These are phyloP conservation scores for Octopus sinensis DNA, from an alignment of 1,140 invertebrate species.

Conservation along the genomic window DNA sequence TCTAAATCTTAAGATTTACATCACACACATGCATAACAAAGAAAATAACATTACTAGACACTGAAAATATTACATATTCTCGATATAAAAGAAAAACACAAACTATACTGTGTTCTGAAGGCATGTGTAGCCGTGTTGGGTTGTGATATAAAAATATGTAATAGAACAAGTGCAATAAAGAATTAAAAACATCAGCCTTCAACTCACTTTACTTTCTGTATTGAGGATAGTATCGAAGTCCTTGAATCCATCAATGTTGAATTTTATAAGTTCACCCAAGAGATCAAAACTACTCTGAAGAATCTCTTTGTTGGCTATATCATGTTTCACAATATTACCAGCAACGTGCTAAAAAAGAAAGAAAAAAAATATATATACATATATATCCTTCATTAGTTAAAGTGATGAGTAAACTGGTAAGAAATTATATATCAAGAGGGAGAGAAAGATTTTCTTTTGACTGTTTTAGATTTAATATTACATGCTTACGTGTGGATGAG, in stretches of 20 bases:
- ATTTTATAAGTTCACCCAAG: conserved; percentile 60
- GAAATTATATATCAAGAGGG: too few species aligned
- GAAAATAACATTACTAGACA: too few species aligned
- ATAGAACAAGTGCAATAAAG: too few species aligned
- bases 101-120: not conserved
- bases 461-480: too few species aligned
- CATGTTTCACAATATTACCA: conserved; percentile 54
- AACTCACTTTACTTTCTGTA: conserved; percentile 46
- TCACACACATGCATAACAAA: too few species aligned
- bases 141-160: too few species aligned
- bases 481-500: too few species aligned
- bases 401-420: too few species aligned
- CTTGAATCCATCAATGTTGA: conserved; percentile 59
- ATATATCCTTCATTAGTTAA: not conserved
- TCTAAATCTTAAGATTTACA: too few species aligned
- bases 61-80: not conserved
- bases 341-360: conserved; percentile 52
- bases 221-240: conserved; percentile 53
- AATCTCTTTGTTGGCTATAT: conserved; percentile 59
- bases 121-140: too few species aligned
- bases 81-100: not conserved
- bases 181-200: too few species aligned
- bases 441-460: too few species aligned
- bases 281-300: conserved; percentile 61
- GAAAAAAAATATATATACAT: not conserved